Percentiles rank a stretch among this genome's conserved stretches.
Conservation (phyloP, 1,140 invertebrate species). For the Danaus plexippus region DNA sequence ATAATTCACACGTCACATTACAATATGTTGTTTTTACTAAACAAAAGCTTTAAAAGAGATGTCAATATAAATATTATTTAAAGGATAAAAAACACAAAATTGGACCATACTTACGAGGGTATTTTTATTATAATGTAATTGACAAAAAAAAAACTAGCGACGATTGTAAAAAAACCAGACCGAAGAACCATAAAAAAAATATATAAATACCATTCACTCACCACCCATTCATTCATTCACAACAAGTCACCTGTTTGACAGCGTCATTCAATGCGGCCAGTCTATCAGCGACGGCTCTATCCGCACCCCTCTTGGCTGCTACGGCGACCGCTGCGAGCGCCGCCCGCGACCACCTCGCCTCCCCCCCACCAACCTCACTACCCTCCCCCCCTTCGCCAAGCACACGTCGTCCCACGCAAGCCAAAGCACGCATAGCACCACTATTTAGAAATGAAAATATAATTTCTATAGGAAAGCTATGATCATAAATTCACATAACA, state of each 20-base stretch:
- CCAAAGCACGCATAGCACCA: constrained; percentile 90
- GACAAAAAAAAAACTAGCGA: too few relatives aligned
- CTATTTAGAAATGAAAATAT: constrained; percentile 59
- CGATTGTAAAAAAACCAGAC: too few relatives aligned
- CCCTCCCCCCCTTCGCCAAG: constrained; percentile 73
- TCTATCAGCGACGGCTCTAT: constrained; percentile 92
- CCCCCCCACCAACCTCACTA: constrained; percentile 43
- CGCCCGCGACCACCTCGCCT: constrained; percentile 83
- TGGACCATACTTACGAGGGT: too few relatives aligned
- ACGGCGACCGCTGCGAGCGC: constrained; percentile 71
- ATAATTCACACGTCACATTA: background rate
- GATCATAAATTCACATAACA: too few relatives aligned
- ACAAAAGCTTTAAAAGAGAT: background rate
- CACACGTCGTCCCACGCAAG: constrained; percentile 66
- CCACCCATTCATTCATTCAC: background rate
- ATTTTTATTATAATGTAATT: too few relatives aligned
- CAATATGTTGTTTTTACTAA: background rate
- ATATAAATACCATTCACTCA: too few relatives aligned
- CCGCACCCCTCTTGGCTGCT: constrained; percentile 92
- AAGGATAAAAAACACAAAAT: too few relatives aligned
- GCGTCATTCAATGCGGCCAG: constrained; percentile 87
- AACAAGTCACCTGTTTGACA: constrained; percentile 66
- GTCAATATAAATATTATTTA: too few relatives aligned
- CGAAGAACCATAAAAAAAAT: too few relatives aligned
- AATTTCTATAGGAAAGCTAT: too few relatives aligned